phyloP scores from a whole-genome alignment of 2,113 vertebrate genomes.

The Podilymbus podiceps region DNA sequence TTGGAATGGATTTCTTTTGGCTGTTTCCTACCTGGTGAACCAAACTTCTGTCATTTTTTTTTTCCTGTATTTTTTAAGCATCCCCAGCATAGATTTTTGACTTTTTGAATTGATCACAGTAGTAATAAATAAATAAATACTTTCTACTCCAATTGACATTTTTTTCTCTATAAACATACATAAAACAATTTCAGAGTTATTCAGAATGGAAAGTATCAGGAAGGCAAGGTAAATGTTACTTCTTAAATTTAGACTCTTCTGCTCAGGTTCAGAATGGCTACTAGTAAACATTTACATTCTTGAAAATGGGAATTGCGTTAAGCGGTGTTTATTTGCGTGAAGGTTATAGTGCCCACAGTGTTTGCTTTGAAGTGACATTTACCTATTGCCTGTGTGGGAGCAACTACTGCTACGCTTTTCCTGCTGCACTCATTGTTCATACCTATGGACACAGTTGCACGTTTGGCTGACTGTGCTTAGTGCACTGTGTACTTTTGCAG shows the following conservation, averaged over 20 bases:
- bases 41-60: background rate
- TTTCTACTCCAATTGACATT: background rate
- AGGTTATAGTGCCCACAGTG: background rate
- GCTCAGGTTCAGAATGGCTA: background rate
- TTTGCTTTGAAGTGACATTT: background rate
- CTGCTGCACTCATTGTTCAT: background rate
- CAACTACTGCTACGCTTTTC: rapidly evolving
- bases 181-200: background rate
- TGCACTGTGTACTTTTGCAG: background rate
- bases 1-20: background rate
- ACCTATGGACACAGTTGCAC: rapidly evolving
- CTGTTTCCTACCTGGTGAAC: background rate
- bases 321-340: background rate
- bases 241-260: background rate
- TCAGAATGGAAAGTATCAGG: background rate
- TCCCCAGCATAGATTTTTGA: background rate
- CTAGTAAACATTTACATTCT: rapidly evolving
- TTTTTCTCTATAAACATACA: background rate
- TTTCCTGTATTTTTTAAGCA: background rate
- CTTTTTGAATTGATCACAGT: background rate
- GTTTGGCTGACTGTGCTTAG: background rate
- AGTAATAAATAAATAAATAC: background rate
- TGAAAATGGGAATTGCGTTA: background rate
- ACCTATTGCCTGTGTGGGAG: background rate
- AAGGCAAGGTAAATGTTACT: background rate